Base-by-base conservation (phyloP, 2,888 invertebrate species). In the Ischnus inquisitorius region DNA sequence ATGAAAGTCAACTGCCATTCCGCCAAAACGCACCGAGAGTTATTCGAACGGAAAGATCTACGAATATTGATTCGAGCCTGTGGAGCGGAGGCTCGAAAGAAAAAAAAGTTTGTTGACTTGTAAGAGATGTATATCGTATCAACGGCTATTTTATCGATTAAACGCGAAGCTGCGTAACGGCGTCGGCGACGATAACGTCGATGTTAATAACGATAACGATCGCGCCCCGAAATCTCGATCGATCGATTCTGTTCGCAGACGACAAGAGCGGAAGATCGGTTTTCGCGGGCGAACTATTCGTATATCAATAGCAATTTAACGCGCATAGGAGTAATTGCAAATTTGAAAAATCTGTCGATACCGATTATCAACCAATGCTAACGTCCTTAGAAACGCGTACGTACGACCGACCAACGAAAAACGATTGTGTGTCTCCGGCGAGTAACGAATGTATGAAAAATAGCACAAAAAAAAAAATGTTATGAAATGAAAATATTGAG, bases 331-430 rank as follows among this genome's bases (percentile, higher is more conserved):
- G 3, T 46, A 14, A 46, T 46, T 14, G 46, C 46, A 46, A 46
- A 46, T 34, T 34, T 34, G n/a, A 46, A 46, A 46, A 46, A 46
- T 12, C 46, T 8, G n/a, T 46, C 0, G 8, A 5, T 10, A 12
- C 12, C n/a, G 46, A 46, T 14, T 14, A 46, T 14, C 12, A 46
- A 46, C 12, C 12, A 46, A 46, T 46, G 46, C 14, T 46, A 46
- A 46, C n/a, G 34, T 46, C 46, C 46, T 14, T n/a, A 46, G 12
- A 67, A n/a, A 25, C 14, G 54, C n/a, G 19, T 57, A 62, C 43
- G 22, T 62, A 62, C 62, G 60, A 39, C 46, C 46, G 43, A 72
- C 14, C 54, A 51, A 71, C 28, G 71, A 71, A 71, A 34, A 0
- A 34, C n/a, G 8, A 6, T 34, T 34, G 5, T 34, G 8, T 34